phyloP scores from a whole-genome alignment of 2,797 vertebrate genomes.

The Acropternis orthonyx region DNA sequence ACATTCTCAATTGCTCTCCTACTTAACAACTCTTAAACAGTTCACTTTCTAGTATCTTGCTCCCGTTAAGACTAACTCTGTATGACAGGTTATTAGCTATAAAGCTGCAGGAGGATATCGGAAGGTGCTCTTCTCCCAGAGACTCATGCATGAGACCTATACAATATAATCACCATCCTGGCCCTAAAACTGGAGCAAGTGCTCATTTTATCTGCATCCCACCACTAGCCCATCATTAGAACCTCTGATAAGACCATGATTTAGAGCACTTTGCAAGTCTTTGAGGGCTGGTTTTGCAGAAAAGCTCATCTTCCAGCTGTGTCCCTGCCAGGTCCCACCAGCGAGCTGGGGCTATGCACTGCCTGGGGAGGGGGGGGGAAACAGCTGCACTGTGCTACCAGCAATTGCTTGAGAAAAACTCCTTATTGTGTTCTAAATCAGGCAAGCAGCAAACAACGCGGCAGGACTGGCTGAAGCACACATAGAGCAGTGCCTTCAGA shows the following conservation, averaged over 20 bases:
- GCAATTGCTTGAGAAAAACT: background rate
- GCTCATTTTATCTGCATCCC: background rate
- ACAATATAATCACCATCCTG: background rate
- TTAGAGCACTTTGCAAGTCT: background rate
- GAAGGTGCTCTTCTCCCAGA: background rate
- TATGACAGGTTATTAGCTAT: background rate
- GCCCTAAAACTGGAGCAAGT: background rate
- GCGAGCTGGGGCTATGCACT: background rate
- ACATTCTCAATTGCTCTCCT: background rate
- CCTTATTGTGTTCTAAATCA: background rate
- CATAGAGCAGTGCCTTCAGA: background rate
- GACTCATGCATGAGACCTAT: fast-evolving
- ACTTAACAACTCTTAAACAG: background rate
- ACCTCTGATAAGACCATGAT: background rate
- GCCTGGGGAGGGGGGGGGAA: fast-evolving
- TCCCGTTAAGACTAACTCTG: background rate
- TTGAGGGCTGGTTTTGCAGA: background rate
- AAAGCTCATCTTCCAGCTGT: background rate
- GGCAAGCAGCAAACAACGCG: fast-evolving
- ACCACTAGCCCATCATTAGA: background rate
- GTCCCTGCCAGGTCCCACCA: background rate
- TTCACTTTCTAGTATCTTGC: background rate
- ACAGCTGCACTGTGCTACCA: background rate
- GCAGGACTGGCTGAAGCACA: background rate
- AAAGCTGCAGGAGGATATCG: background rate